phyloP scores from a whole-genome alignment of 2,888 invertebrate species.

The Meiosimyza platycephala region DNA sequence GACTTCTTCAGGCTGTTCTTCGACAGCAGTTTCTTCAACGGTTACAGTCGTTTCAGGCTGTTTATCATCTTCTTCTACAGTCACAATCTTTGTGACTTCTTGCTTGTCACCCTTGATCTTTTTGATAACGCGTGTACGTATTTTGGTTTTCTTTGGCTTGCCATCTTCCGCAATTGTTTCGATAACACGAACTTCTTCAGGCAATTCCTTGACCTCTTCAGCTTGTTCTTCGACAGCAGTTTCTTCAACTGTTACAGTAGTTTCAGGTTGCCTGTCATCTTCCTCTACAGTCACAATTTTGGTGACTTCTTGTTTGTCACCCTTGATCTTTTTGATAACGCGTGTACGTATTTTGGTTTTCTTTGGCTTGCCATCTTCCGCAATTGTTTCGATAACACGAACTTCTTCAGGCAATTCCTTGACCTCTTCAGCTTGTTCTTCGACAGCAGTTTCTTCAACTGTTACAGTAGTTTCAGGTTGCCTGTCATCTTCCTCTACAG shows the following conservation, averaged over 20 bases:
- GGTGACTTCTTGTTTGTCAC: constrained; percentile 50
- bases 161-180: constrained; percentile 49
- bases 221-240: constrained; percentile 37
- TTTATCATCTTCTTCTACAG: constrained; percentile 50
- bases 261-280: constrained; percentile 49
- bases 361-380: constrained; percentile 47
- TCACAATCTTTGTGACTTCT: constrained; percentile 53
- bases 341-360: constrained; percentile 50
- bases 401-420: constrained; percentile 49
- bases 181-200: constrained; percentile 48
- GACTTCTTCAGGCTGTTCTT: constrained; percentile 30
- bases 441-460: constrained; percentile 33
- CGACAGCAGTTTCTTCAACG: constrained; percentile 45
- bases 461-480: constrained; percentile 32
- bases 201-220: constrained; percentile 46
- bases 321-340: constrained; percentile 50
- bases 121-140: constrained; percentile 52
- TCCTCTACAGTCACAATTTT: constrained; percentile 52
- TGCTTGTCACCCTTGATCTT: constrained; percentile 51
- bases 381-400: constrained; percentile 45
- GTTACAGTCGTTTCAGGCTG: constrained; percentile 49
- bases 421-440: constrained; percentile 42
- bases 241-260: constrained; percentile 48
- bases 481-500: constrained; percentile 37
- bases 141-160: constrained; percentile 45